Conservation (phyloP, 2,797 vertebrate genomes). For the Parauchenoglanis punctatus region DNA sequence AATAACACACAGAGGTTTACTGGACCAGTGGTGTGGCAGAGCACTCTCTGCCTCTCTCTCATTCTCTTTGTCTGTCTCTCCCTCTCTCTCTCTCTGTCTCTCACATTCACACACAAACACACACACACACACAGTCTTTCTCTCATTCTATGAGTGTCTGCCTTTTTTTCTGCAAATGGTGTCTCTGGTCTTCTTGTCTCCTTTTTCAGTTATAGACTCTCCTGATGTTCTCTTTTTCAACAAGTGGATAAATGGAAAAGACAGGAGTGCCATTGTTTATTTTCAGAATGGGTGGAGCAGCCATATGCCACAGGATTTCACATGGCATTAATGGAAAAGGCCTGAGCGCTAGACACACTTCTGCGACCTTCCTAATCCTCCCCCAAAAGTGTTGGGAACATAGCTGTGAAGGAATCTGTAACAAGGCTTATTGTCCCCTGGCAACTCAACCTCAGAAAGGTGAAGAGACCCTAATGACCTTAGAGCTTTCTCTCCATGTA, state of each 20-base stretch:
- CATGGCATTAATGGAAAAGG: slow-evolving; percentile 26
- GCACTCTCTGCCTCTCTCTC: slow-evolving; percentile 49
- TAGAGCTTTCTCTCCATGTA: slow-evolving; percentile 36
- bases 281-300: slow-evolving; percentile 59
- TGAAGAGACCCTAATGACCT: slow-evolving; percentile 32
- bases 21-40: slow-evolving; percentile 62
- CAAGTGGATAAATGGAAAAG: slow-evolving; percentile 64
- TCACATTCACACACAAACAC: neutral
- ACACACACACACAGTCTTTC: slow-evolving; percentile 22
- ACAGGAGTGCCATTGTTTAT: slow-evolving; percentile 65
- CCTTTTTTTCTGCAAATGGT: slow-evolving; percentile 51
- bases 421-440: slow-evolving; percentile 3
- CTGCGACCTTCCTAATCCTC: slow-evolving; percentile 3
- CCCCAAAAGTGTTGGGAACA: slow-evolving; percentile 47
- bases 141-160: slow-evolving; percentile 56
- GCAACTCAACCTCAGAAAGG: slow-evolving; percentile 14
- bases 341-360: neutral
- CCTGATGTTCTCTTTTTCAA: slow-evolving; percentile 20
- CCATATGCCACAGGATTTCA: slow-evolving; percentile 43
- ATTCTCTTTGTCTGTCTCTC: neutral
- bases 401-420: slow-evolving; percentile 52
- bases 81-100: slow-evolving; percentile 59
- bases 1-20: slow-evolving; percentile 75
- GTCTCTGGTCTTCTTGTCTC: slow-evolving; percentile 33
- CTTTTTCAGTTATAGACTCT: slow-evolving; percentile 14